Conservation (phyloP, 2,888 invertebrate species). For the Carabus problematicus region DNA sequence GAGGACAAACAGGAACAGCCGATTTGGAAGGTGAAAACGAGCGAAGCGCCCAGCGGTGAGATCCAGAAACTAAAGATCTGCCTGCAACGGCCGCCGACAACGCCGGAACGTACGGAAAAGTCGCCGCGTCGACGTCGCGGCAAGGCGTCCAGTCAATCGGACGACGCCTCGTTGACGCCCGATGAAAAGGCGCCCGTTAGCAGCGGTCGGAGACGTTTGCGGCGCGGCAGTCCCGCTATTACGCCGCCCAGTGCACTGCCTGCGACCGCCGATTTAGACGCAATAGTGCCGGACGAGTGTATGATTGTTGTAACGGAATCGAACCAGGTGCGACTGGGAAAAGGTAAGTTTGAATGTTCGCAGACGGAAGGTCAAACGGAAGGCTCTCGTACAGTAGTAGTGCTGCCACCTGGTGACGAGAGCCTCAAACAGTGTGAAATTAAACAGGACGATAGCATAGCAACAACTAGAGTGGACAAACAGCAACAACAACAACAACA, state of each 20-base stretch:
- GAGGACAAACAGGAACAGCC: slow-evolving; percentile 56
- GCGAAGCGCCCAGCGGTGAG: slow-evolving; percentile 64
- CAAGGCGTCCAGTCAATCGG: slow-evolving; percentile 64
- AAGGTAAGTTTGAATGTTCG: slow-evolving; percentile 57
- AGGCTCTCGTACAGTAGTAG: slow-evolving; percentile 36
- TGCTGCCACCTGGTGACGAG: slow-evolving; percentile 16
- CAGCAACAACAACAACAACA: slow-evolving; percentile 19
- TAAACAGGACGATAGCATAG: slow-evolving; percentile 23
- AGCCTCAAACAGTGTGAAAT: slow-evolving; percentile 25
- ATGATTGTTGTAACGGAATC: slow-evolving; percentile 50
- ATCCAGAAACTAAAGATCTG: slow-evolving; percentile 72
- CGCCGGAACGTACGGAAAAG: slow-evolving; percentile 63
- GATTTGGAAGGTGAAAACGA: slow-evolving; percentile 65
- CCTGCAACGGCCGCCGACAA: slow-evolving; percentile 65
- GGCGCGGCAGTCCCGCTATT: slow-evolving; percentile 30
- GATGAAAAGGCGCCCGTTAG: slow-evolving; percentile 61
- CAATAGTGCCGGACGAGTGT: slow-evolving; percentile 44
- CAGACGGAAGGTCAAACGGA: slow-evolving; percentile 32
- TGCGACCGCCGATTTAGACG: slow-evolving; percentile 44
- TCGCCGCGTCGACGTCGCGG: slow-evolving; percentile 62
- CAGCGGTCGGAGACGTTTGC: slow-evolving; percentile 51
- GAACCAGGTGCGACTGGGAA: slow-evolving; percentile 53
- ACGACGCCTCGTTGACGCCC: slow-evolving; percentile 60
- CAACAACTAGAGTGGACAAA: slow-evolving; percentile 16
- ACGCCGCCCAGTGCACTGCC: slow-evolving; percentile 35